Percentiles rank a stretch among this genome's conserved stretches.
phyloP scores from a whole-genome alignment of 2,113 vertebrate genomes.

The Vulpes vulpes region DNA sequence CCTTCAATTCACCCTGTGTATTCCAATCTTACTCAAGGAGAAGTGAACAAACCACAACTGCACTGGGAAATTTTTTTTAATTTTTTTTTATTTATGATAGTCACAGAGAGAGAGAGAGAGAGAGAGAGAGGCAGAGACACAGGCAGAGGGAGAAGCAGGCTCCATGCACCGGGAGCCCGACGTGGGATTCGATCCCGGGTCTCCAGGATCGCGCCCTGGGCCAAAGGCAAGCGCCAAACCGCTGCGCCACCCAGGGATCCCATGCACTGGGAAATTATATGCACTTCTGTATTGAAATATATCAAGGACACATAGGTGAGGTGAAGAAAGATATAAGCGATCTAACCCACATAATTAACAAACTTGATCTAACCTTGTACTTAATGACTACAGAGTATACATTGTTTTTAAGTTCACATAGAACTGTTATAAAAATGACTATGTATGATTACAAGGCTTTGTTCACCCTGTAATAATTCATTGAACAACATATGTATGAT shows the following conservation, averaged over 20 bases:
- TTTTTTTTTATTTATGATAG: too few relatives aligned
- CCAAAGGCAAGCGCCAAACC: too few relatives aligned
- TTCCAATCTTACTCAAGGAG: conserved; percentile 62
- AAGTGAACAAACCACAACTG: conserved; percentile 53
- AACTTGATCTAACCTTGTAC: conserved; percentile 31
- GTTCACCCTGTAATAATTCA: conserved; percentile 34
- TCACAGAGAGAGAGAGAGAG: too few relatives aligned
- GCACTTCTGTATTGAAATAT: conserved; percentile 24
- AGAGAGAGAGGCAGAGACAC: too few relatives aligned
- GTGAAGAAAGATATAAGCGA: conserved; percentile 20
- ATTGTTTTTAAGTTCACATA: conserved; percentile 7
- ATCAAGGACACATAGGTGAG: conserved; percentile 59
- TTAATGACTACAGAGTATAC: background rate
- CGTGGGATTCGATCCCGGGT: too few relatives aligned
- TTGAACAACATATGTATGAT: background rate
- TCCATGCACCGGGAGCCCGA: too few relatives aligned
- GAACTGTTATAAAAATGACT: conserved; percentile 25
- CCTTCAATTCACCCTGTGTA: conserved; percentile 53
- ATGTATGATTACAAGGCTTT: background rate
- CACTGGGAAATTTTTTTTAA: background rate
- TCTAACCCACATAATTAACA: conserved; percentile 30
- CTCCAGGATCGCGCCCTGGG: too few relatives aligned
- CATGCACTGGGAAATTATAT: conserved; percentile 27
- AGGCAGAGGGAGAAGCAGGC: too few relatives aligned
- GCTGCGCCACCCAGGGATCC: too few relatives aligned